Conservation (phyloP, 2,113 vertebrate genomes). For the Tympanuchus pallidicinctus region DNA sequence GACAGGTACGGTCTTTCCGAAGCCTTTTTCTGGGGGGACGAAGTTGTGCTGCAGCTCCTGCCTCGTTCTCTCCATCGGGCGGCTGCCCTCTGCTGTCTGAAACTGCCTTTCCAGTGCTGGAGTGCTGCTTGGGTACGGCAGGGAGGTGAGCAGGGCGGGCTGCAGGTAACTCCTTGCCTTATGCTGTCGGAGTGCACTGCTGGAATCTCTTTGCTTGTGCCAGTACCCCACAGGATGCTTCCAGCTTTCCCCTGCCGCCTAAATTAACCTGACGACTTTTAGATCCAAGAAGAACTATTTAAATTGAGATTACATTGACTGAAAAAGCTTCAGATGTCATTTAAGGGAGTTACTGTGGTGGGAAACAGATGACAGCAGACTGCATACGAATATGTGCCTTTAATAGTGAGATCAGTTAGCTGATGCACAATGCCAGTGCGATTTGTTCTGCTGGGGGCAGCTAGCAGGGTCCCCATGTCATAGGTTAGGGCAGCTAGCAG, state of each 20-base stretch:
- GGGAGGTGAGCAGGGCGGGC: neutral
- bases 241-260: neutral
- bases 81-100: constrained; percentile 71
- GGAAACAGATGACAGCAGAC: neutral
- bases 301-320: neutral
- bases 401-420: neutral
- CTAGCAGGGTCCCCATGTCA: neutral
- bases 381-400: neutral
- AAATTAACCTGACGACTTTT: neutral
- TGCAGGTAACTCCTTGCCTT: neutral
- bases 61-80: neutral
- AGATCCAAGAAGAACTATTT: neutral
- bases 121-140: accelerated
- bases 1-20: neutral
- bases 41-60: neutral
- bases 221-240: neutral
- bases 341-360: neutral
- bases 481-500: neutral
- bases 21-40: neutral
- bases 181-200: neutral
- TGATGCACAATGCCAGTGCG: neutral
- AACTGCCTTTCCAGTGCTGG: neutral
- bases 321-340: neutral
- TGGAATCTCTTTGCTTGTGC: neutral
- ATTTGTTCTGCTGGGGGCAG: neutral